Evolutionary conservation across 2,113 vertebrate species (phyloP).

Genomic region (Halcyon senegalensis): DNA sequence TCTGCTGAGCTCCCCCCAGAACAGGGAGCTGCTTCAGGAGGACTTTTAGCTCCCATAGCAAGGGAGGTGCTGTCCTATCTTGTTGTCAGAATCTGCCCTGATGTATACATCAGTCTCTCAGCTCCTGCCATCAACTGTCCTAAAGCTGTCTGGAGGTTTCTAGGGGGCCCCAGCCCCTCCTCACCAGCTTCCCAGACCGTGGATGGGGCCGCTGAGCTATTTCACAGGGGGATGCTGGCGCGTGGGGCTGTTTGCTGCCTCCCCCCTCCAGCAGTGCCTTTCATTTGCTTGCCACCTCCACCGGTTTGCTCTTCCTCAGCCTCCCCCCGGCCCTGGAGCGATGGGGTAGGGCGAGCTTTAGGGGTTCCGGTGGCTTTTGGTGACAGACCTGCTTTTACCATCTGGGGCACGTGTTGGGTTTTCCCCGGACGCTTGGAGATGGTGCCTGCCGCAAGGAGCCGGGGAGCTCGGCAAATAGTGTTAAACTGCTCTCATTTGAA

Average conservation of each 20-base stretch:
- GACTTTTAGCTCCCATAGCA: not conserved
- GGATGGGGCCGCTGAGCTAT: not conserved
- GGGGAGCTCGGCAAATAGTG: not conserved
- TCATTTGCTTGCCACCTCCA: not conserved
- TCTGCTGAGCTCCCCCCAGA: not conserved
- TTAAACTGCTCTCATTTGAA: not conserved
- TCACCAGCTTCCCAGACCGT: not conserved
- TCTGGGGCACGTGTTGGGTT: not conserved
- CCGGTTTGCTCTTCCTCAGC: not conserved
- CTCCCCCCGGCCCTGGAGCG: rapidly evolving
- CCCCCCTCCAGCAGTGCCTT: not conserved
- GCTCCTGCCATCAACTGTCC: not conserved
- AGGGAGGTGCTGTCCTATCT: not conserved
- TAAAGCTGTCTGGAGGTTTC: not conserved
- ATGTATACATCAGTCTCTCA: rapidly evolving
- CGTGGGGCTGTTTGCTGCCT: slow-evolving; percentile 50
- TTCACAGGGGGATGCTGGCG: slow-evolving; percentile 46
- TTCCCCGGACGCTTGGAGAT: not conserved
- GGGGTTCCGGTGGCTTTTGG: not conserved
- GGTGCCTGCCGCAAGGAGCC: not conserved
- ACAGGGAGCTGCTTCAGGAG: not conserved
- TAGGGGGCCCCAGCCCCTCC: not conserved
- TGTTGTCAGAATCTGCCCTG: not conserved
- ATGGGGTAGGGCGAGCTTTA: not conserved
- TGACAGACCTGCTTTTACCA: not conserved